Evolutionary conservation across 2,888 invertebrate species (phyloP).

Genomic region (Carpatolechia fugitivella): DNA sequence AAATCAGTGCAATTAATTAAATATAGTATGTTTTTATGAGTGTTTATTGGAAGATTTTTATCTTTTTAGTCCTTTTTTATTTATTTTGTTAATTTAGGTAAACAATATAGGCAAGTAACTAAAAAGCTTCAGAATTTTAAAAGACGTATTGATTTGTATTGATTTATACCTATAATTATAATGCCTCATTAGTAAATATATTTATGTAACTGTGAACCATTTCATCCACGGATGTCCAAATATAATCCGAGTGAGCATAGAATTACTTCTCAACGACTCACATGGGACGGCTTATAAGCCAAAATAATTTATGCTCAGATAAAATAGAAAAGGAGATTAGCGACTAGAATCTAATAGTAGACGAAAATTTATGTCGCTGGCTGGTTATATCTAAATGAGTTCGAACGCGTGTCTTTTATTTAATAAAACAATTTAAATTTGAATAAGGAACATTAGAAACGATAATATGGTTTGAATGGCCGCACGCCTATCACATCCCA

Average conservation of each 20-base stretch:
- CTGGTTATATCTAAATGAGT: slow-evolving; percentile 55
- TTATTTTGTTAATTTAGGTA: too few species aligned
- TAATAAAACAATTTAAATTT: slow-evolving; percentile 54
- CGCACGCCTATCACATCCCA: neutral
- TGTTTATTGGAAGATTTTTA: too few species aligned
- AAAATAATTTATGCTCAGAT: slow-evolving; percentile 68
- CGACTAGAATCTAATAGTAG: slow-evolving; percentile 60
- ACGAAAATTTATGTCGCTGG: slow-evolving; percentile 55
- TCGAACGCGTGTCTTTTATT: slow-evolving; percentile 60
- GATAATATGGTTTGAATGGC: slow-evolving; percentile 16
- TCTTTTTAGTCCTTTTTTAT: too few species aligned
- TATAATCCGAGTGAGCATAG: slow-evolving; percentile 66
- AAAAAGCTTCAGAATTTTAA: too few species aligned
- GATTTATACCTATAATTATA: too few species aligned
- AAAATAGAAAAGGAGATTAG: slow-evolving; percentile 53
- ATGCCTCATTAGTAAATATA: too few species aligned
- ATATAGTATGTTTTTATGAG: too few species aligned
- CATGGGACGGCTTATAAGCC: slow-evolving; percentile 55
- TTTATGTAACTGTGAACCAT: neutral
- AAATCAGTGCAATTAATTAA: too few species aligned
- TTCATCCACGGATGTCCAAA: slow-evolving; percentile 21
- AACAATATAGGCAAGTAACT: too few species aligned
- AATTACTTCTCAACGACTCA: slow-evolving; percentile 57
- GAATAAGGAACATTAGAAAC: slow-evolving; percentile 49
- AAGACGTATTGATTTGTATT: too few species aligned